phyloP scores from a whole-genome alignment of 2,888 invertebrate genomes.

The Axea sp. region DNA sequence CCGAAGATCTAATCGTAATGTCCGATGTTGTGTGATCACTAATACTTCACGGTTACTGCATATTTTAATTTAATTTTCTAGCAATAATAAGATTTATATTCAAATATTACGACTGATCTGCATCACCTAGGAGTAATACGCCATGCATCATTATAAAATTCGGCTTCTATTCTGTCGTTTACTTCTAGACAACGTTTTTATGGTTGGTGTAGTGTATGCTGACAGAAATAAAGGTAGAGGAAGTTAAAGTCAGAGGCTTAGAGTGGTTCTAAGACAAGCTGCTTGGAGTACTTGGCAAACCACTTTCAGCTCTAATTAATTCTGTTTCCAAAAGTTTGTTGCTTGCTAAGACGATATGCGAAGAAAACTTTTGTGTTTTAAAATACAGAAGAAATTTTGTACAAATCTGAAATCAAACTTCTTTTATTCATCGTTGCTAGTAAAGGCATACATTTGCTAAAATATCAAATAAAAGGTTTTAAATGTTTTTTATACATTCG shows the following conservation, averaged over 20 bases:
- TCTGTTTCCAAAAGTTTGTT: conserved; percentile 61
- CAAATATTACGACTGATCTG: conserved; percentile 46
- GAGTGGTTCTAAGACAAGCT: conserved; percentile 59
- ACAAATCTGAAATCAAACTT: too few species aligned
- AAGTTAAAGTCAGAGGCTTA: conserved; percentile 51
- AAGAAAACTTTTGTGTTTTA: conserved; percentile 36
- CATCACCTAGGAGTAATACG: conserved; percentile 36
- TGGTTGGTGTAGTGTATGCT: too few species aligned
- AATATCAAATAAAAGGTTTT: too few species aligned
- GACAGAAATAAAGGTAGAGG: conserved; percentile 39
- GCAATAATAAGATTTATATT: too few species aligned
- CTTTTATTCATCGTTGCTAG: too few species aligned
- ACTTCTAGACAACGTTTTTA: too few species aligned
- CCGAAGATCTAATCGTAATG: too few species aligned
- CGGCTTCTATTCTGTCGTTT: conserved; percentile 36
- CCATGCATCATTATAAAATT: conserved; percentile 57
- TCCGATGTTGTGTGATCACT: too few species aligned
- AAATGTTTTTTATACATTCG: too few species aligned
- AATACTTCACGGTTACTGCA: too few species aligned
- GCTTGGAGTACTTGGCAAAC: conserved; percentile 61
- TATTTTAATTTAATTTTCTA: too few species aligned
- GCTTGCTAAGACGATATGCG: conserved; percentile 54
- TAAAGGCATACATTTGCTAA: too few species aligned
- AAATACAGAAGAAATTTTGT: conserved; percentile 23
- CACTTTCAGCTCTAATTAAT: conserved; percentile 60